phyloP scores from a whole-genome alignment of 2,797 vertebrate species.

The Cynopterus sphinx region DNA sequence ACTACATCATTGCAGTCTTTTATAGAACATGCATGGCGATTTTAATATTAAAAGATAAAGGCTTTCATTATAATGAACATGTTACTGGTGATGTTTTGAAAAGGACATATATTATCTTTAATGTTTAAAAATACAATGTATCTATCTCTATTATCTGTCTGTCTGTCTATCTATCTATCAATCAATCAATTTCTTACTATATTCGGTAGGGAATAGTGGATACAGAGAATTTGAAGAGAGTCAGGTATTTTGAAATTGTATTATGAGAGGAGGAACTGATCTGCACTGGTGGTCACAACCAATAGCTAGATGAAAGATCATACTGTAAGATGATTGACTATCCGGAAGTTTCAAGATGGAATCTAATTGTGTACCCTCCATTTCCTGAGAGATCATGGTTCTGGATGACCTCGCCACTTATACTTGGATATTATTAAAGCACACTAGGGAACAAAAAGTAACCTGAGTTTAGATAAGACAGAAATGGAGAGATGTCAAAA shows the following conservation, averaged over 20 bases:
- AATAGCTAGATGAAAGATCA: not conserved
- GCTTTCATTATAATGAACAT: not conserved
- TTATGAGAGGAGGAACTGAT: not conserved
- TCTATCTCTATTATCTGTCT: too few species aligned
- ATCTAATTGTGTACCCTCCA: not conserved
- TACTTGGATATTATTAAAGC: not conserved
- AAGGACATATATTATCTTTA: not conserved
- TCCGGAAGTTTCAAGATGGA: not conserved
- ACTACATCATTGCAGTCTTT: not conserved
- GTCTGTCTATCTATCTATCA: too few species aligned
- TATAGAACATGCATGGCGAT: not conserved
- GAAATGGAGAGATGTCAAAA: not conserved
- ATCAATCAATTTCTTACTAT: too few species aligned
- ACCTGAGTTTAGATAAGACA: not conserved
- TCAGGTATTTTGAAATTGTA: not conserved
- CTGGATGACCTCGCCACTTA: not conserved
- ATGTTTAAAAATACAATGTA: not conserved
- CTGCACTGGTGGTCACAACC: not conserved
- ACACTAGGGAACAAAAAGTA: not conserved
- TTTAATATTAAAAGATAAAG: not conserved
- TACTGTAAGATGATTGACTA: not conserved
- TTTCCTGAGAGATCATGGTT: not conserved
- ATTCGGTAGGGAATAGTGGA: not conserved
- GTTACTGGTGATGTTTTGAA: not conserved
- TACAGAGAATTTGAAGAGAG: not conserved